Base-by-base conservation (phyloP, 2,113 vertebrate genomes). In the Seriola rivoliana region DNA sequence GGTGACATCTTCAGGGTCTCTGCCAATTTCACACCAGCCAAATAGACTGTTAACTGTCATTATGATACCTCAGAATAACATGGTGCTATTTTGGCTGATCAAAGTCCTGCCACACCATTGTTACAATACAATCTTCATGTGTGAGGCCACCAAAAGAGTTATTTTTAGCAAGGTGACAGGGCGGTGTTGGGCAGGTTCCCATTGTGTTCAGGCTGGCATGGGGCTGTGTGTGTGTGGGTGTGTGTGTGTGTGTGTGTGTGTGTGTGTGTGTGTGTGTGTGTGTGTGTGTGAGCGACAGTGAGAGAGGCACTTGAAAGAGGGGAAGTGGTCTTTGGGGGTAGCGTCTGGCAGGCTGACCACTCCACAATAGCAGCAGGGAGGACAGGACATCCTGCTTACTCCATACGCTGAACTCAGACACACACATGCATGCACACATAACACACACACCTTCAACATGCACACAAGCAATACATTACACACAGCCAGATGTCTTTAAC, bases 341-440 rank as follows among this genome's bases (percentile, higher is more conserved):
- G 83, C 75, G 88, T 94, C 93, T 93, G 89, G 88, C 82, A 80
- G 84, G 87, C 90, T 85, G 70, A 88, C 32, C 57, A 58, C 75
- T 67, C 75, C 72, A 95, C 93, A 94, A 94, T 94, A 94, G 92
- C 88, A 78, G 70, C 83, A 80, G 85, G 87, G 89, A 90, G 88
- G 92, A 93, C 93, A 94, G 94, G 94, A 95, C 84, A 94, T 95
- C 94, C 94, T 94, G 92, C 93, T 91, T 86, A 78, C 81, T 81
- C 78, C 81, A 63, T 69, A 65, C 64, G 21, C 78, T 80, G 23
- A 75, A 74, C 48, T 44, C 71, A 80, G 12, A 75, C 57, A 75
- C 46, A 57, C 21, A 40, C 21, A 44, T 29, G 32, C n/a, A 44
- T 40, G 29, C 58, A 9, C 72, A 69, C 71, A 55, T 29, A 5